Base-by-base conservation (phyloP, 2,797 vertebrate genomes). In the Sebastes cheni region DNA sequence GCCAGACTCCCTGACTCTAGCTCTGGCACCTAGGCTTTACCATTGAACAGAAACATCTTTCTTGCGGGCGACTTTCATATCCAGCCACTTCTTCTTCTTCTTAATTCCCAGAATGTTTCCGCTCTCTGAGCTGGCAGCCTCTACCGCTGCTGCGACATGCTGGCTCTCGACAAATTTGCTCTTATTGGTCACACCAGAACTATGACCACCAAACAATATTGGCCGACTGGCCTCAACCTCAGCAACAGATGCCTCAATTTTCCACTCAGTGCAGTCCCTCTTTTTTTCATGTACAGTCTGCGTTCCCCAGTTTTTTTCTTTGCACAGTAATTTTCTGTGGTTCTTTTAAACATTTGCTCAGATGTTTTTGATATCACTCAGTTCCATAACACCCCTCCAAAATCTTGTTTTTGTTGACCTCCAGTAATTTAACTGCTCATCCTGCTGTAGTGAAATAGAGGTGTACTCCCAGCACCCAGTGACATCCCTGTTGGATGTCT, bases 171-270 rank as follows among this genome's bases (percentile, higher is more conserved):
- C 20, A 59, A 62, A 81, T 84, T 29, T 60, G 20, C 30, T 74
- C 8, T 77, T 60, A 50, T 68, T 77, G 61, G 36, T 85, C 66
- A 68, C 32, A 69, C 18, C 60, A 72, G 36, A 59, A 52, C 39
- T 60, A 22, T 68, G 42, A 72, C 55, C 55, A 62, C 29, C 30
- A 76, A 66, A 75, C 50, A 72, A 18, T 27, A 36, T 55, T 1
- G 8, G 18, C 52, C 23, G 34, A 36, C 72, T 56, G 39, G 23
- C 70, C 18, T 58, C 3, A 1, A 59, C 46, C 27, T 75, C 75
- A 14, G 22, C 65, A 12, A 14, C 67, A 60, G 23, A 55, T 42
- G 62, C n/a, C 27, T 72, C 30, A 25, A n/a, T 78, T 65, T 72
- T 55, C 34, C 67, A 72, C 66, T 58, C 56, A 2, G n/a, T 61